Base-by-base conservation (phyloP, 2,888 invertebrate species). In the Phortica okadai region DNA sequence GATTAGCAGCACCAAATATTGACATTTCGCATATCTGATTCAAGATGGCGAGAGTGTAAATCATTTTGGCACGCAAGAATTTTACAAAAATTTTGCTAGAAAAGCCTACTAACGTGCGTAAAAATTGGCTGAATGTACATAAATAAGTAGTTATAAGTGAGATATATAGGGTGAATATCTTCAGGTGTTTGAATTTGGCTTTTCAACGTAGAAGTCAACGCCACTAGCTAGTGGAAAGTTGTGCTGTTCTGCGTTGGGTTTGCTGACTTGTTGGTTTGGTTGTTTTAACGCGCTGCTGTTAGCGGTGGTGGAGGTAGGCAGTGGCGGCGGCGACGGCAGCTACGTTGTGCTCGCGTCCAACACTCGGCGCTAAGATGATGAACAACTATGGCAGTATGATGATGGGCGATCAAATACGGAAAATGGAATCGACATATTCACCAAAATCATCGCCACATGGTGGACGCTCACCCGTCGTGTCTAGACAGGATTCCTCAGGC, bases 361-460 rank as follows among this genome's bases (percentile, higher is more conserved):
- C 33, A 21, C 74, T 69, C 21, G 14, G 58, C 56, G 69, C 41
- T 16, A 83, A 81, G 74, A 90, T 87, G 89, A 91, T 91, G 89
- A 91, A 89, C 85, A 91, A 90, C 82, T 91, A 90, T 79, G 89
- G 90, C 41, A 91, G 93, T 93, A 95, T 95, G 94, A 96, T 95
- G 94, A 96, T 96, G 96, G 96, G 96, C 95, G 96, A 96, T 94
- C 96, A 96, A 94, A 96, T 96, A 94, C 95, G 96, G 92, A 96
- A 96, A 94, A 96, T 96, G 92, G 97, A 97, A 93, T 56, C 54
- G 54, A 83, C 80, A 41, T 97, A 97, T 94, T 98, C 98, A 88
- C 98, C 98, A 82, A 97, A 98, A 93, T 98, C 98, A 88, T 98
- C 98, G 88, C 98, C 98, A 88, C 98, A 97, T 87, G 98, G 98